A percentile compares a stretch with the other conserved stretches of the same genome.
Evolutionary conservation across 2,888 invertebrate species (phyloP).

Genomic region (Coelogynopora nodosa): DNA sequence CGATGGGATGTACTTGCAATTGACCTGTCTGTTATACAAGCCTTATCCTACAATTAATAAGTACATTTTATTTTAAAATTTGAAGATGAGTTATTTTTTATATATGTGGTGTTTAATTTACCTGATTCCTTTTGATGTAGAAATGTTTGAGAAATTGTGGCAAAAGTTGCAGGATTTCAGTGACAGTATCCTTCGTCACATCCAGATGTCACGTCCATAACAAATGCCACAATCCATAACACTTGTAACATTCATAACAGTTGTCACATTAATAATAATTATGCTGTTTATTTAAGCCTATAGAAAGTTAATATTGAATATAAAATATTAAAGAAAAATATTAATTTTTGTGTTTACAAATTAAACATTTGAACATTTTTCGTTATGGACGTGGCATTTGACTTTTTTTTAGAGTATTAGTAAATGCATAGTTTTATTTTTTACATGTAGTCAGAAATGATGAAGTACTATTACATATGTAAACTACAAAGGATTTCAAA

Average conservation of each 20-base stretch:
- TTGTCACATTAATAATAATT: slow-evolving; percentile 10
- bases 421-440: neutral
- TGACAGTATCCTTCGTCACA: no score
- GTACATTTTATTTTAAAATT: no score
- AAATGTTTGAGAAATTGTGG: no score
- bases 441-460: neutral
- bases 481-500: neutral
- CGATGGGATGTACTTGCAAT: no score
- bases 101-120: no score
- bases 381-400: neutral
- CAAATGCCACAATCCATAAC: neutral
- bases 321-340: slow-evolving; percentile 4
- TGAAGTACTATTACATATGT: slow-evolving; percentile 22
- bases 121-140: no score
- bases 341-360: slow-evolving; percentile 1
- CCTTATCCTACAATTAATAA: no score
- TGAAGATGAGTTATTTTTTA: no score
- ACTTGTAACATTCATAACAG: slow-evolving; percentile 23
- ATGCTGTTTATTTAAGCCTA: slow-evolving; percentile 19
- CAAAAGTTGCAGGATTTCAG: no score
- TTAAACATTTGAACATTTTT: slow-evolving; percentile 27
- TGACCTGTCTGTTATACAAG: no score
- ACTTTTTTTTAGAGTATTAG: slow-evolving; percentile 26
- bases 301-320: slow-evolving; percentile 23
- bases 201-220: neutral